phyloP scores from a whole-genome alignment of 2,888 invertebrate genomes.

The Drosophila neotestacea region DNA sequence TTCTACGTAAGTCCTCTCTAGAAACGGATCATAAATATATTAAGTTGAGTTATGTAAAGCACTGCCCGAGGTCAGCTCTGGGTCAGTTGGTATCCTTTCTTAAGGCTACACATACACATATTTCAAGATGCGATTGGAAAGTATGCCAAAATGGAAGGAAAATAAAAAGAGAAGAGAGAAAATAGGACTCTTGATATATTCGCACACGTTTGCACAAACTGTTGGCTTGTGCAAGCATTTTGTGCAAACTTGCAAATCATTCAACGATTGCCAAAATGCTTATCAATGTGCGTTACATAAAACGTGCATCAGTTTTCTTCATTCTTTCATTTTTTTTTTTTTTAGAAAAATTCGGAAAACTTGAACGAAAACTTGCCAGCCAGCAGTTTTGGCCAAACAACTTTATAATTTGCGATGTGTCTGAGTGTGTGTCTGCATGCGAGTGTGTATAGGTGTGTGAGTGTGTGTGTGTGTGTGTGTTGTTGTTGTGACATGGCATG shows the following conservation, averaged over 20 bases:
- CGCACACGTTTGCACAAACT: conserved; percentile 73
- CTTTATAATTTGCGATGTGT: conserved; percentile 73
- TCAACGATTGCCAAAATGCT: conserved; percentile 77
- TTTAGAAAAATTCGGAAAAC: conserved; percentile 36
- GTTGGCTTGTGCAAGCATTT: conserved; percentile 51
- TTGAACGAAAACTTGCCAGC: conserved; percentile 68
- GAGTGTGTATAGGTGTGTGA: conserved; percentile 11
- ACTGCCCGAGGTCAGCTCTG: conserved; percentile 18
- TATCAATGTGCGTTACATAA: conserved; percentile 76
- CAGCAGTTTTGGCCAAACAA: conserved; percentile 76
- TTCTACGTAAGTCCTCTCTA: background rate
- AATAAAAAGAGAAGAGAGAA: background rate
- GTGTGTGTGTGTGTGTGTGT: conserved; percentile 2
- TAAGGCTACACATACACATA: background rate
- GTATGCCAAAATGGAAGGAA: conserved; percentile 30
- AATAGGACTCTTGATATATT: conserved; percentile 24
- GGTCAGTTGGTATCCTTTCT: conserved; percentile 3
- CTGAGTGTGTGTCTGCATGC: conserved; percentile 27
- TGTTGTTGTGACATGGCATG: conserved; percentile 34
- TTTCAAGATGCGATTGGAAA: conserved; percentile 14
- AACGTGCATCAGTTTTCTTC: conserved; percentile 64
- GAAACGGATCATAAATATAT: conserved; percentile 25
- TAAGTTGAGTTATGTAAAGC: conserved; percentile 36
- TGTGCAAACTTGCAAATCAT: conserved; percentile 80
- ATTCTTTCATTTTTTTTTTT: conserved; percentile 8